Percentiles rank a stretch among this genome's conserved stretches.
phyloP scores from a whole-genome alignment of 2,113 vertebrate genomes.

The Tapirus terrestris region DNA sequence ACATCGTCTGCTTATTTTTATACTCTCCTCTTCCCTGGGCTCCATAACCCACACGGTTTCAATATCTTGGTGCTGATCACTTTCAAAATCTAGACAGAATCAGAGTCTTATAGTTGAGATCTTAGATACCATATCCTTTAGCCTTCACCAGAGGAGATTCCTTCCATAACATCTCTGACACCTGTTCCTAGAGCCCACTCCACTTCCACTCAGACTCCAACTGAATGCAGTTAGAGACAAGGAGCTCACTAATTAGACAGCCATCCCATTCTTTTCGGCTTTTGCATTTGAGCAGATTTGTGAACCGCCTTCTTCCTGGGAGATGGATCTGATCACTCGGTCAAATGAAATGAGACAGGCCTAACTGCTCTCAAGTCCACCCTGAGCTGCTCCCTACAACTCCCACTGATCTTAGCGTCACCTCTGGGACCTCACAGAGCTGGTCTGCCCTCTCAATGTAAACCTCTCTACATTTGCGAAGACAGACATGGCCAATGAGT shows the following conservation, averaged over 20 bases:
- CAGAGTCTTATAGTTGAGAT: background rate
- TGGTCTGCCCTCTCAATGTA: rapidly evolving
- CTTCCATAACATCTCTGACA: background rate
- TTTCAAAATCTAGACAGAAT: background rate
- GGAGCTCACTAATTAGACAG: background rate
- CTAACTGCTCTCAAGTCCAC: background rate
- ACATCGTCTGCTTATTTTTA: background rate
- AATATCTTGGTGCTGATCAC: background rate
- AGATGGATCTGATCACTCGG: background rate
- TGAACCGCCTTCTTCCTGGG: background rate
- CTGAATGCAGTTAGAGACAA: background rate
- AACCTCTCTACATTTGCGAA: background rate
- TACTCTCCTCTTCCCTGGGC: background rate
- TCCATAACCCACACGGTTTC: background rate
- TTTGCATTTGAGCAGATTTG: background rate
- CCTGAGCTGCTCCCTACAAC: background rate
- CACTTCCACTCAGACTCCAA: background rate
- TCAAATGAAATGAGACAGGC: background rate
- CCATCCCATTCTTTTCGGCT: background rate
- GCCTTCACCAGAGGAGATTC: background rate
- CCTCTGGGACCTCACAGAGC: background rate
- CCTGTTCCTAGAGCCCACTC: background rate
- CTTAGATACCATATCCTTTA: background rate
- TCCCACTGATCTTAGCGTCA: background rate
- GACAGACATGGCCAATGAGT: background rate